Evolutionary conservation across 2,888 invertebrate genomes (phyloP).

Genomic region (Hofmannophila pseudospretella): DNA sequence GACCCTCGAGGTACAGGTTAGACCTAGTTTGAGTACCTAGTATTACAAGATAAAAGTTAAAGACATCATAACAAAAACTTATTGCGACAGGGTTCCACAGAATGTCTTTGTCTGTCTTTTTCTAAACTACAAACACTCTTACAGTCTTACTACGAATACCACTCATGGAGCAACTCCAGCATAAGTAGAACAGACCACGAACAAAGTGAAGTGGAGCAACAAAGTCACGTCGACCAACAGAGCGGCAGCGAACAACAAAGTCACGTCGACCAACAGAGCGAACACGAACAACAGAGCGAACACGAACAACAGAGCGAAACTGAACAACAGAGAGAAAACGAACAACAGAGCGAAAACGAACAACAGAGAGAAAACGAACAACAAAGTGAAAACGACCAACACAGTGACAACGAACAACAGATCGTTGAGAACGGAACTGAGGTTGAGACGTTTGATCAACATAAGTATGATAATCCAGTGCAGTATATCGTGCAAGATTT

Average conservation of each 20-base stretch:
- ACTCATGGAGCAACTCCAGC: not conserved
- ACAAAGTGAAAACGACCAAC: not conserved
- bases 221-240: not conserved
- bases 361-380: slow-evolving; percentile 3
- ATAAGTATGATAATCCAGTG: no score
- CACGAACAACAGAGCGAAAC: not conserved
- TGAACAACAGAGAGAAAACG: slow-evolving; percentile 1
- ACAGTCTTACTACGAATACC: slow-evolving; percentile 4
- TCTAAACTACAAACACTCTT: no score
- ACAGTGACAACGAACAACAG: not conserved
- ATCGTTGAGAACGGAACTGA: not conserved
- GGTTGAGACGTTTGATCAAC: slow-evolving; percentile 1
- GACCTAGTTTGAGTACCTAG: no score
- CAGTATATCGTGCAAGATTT: slow-evolving; percentile 56
- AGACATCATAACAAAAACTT: no score
- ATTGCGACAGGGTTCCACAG: no score
- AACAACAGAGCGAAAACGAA: slow-evolving; percentile 4
- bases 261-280: not conserved
- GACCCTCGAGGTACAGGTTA: no score
- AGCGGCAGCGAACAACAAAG: not conserved
- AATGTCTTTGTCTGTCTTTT: no score
- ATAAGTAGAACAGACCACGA: no score
- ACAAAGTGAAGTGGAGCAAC: no score
- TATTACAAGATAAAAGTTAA: no score
- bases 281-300: slow-evolving; percentile 1